These are phyloP conservation scores for Melanostoma scalare DNA, from an alignment of 2,888 invertebrate genomes.

Conservation along the genomic window DNA sequence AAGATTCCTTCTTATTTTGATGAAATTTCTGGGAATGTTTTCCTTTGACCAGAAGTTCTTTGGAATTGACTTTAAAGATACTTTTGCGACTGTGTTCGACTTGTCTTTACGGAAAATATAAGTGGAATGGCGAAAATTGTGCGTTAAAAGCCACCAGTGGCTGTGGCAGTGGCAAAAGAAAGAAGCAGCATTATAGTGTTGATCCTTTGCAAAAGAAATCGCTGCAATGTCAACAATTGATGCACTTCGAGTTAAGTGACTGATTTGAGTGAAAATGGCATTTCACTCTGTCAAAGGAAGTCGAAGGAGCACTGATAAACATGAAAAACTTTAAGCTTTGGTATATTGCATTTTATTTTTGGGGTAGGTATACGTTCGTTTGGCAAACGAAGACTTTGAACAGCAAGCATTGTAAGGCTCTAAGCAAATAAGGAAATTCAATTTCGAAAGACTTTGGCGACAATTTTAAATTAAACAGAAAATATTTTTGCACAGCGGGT, in stretches of 20 bases:
- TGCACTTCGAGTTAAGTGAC: neutral
- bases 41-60: constrained; percentile 22
- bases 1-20: neutral
- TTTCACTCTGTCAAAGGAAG: neutral
- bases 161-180: constrained; percentile 3
- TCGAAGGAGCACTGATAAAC: neutral
- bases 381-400: too few relatives aligned
- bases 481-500: too few relatives aligned
- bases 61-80: constrained; percentile 14
- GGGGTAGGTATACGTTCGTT: neutral
- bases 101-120: neutral
- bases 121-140: too few relatives aligned
- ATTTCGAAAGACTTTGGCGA: too few relatives aligned
- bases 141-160: neutral
- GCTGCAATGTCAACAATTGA: neutral
- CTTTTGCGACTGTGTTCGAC: neutral
- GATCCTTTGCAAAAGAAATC: neutral
- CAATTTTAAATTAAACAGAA: too few relatives aligned
- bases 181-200: neutral
- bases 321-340: neutral
- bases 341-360: constrained; percentile 7
- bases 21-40: constrained; percentile 42
- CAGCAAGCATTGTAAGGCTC: too few relatives aligned
- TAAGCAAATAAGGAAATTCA: too few relatives aligned
- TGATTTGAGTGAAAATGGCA: neutral